Percentiles rank a stretch among this genome's conserved stretches.
phyloP scores from a whole-genome alignment of 2,797 vertebrate species.

The Sitta carolinensis region DNA sequence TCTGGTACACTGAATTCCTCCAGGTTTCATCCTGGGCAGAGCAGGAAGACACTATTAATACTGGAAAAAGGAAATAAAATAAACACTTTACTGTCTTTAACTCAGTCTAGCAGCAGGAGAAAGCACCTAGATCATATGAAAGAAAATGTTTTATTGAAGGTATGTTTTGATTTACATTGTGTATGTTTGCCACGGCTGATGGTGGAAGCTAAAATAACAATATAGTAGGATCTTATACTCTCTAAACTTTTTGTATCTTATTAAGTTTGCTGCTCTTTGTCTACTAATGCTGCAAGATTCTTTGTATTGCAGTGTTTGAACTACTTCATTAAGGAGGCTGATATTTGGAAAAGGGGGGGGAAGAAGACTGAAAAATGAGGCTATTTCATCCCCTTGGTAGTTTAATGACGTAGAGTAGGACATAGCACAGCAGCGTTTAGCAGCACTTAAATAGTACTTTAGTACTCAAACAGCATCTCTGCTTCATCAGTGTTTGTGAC shows the following conservation, averaged over 20 bases:
- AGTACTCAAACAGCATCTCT: background rate
- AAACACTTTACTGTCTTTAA: background rate
- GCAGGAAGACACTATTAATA: background rate
- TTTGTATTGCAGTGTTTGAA: background rate
- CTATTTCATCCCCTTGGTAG: background rate
- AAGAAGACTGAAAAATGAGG: background rate
- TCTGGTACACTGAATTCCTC: background rate
- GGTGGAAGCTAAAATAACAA: background rate
- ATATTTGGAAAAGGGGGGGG: rapidly evolving
- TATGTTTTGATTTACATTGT: background rate
- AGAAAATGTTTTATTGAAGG: background rate
- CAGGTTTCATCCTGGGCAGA: background rate
- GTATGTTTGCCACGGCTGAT: background rate
- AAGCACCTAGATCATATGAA: background rate
- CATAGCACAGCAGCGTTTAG: background rate
- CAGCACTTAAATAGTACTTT: background rate
- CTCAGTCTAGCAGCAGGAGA: background rate
- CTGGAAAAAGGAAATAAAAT: background rate
- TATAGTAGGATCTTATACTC: background rate
- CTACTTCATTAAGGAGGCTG: background rate
- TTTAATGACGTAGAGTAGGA: background rate
- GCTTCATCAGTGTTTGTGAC: background rate
- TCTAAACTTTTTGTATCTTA: background rate
- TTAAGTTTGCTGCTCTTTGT: background rate
- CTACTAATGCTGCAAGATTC: background rate